A percentile compares a stretch with the other conserved stretches of the same genome.
Conservation (phyloP, 2,113 vertebrate genomes). For the Sinosuthora webbiana region DNA sequence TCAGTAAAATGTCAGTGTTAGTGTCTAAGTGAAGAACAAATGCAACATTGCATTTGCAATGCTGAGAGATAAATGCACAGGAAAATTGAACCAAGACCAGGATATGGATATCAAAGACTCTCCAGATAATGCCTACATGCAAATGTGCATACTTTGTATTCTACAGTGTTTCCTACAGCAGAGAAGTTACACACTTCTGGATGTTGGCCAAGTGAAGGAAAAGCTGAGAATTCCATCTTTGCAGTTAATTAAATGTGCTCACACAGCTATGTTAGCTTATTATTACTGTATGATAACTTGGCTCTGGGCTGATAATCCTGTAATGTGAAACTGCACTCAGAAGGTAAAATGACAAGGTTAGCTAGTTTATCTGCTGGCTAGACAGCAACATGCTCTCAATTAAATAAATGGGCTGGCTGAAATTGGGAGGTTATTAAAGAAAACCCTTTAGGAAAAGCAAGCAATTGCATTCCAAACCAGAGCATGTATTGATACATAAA, state of each 20-base stretch:
- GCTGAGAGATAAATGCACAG: not conserved
- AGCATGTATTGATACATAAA: not conserved
- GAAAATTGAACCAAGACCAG: not conserved
- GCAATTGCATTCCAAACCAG: not conserved
- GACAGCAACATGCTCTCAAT: constrained; percentile 10
- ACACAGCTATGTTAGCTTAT: constrained; percentile 36
- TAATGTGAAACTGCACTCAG: constrained; percentile 9
- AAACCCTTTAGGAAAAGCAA: not conserved
- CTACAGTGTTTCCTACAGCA: not conserved
- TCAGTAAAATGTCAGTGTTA: not conserved
- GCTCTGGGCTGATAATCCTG: constrained; percentile 41
- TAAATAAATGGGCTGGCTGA: constrained; percentile 9
- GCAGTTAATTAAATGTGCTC: constrained; percentile 66
- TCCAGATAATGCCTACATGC: not conserved
- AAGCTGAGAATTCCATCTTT: constrained; percentile 13
- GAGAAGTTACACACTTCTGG: not conserved
- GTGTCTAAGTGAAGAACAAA: not conserved
- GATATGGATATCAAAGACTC: not conserved
- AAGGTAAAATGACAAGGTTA: constrained; percentile 54
- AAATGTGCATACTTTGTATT: not conserved
- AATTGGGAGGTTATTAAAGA: constrained; percentile 21
- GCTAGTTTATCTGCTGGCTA: constrained; percentile 5
- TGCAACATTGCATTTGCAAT: not conserved
- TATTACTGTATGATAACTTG: constrained; percentile 59
- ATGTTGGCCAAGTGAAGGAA: constrained; percentile 6